A percentile compares a stretch with the other conserved stretches of the same genome.
These are phyloP conservation scores for Polietes domitor DNA, from an alignment of 2,888 invertebrate species.

Conservation along the genomic window DNA sequence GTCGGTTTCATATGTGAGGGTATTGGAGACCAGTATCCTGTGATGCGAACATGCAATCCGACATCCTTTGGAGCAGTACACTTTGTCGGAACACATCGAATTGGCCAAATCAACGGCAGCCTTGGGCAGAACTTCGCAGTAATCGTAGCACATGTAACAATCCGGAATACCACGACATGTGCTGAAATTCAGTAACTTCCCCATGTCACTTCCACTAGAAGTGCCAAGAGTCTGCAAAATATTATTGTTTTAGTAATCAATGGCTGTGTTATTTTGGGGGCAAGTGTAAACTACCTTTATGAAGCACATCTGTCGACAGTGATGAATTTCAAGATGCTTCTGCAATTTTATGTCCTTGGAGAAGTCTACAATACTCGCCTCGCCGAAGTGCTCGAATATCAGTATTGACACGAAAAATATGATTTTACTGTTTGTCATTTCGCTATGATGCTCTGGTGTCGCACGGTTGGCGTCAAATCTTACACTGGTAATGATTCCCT, in stretches of 20 bases:
- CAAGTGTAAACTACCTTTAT: slow-evolving; percentile 4
- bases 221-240: slow-evolving; percentile 11
- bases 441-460: neutral
- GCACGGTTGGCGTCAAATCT: neutral
- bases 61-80: slow-evolving; percentile 72
- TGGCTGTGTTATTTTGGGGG: neutral
- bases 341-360: slow-evolving; percentile 1
- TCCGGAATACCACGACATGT: slow-evolving; percentile 70
- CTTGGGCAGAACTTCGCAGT: slow-evolving; percentile 70
- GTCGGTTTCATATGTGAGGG: neutral
- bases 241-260: neutral
- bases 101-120: slow-evolving; percentile 69
- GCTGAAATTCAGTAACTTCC: neutral
- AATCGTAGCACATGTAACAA: slow-evolving; percentile 74
- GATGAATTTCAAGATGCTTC: slow-evolving; percentile 19
- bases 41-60: slow-evolving; percentile 72
- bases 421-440: neutral
- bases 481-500: neutral
- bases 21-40: neutral
- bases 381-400: neutral
- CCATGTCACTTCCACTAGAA: neutral
- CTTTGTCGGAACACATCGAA: slow-evolving; percentile 72
- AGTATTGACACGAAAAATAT: neutral
- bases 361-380: slow-evolving; percentile 8
- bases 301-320: slow-evolving; percentile 43